Conservation (phyloP, 2,888 invertebrate genomes). For the Rhagonycha lutea region DNA sequence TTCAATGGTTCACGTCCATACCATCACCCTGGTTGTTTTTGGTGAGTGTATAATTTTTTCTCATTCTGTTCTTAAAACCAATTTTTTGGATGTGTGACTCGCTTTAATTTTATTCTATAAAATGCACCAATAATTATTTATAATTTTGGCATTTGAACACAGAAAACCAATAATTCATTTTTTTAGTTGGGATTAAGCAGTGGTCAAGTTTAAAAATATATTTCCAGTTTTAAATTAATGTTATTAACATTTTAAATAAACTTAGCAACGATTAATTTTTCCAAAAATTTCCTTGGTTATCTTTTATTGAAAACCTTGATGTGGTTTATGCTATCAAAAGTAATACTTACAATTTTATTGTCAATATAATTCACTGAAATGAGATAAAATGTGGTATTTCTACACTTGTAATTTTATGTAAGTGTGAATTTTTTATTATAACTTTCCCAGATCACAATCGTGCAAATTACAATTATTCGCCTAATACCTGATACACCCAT, state of each 20-base stretch:
- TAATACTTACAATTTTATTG: background rate
- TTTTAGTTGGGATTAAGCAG: background rate
- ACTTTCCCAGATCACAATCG: background rate
- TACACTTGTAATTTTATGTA: background rate
- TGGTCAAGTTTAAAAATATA: background rate
- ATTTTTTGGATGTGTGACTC: background rate
- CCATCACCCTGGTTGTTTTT: constrained; percentile 67
- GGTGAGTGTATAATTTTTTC: constrained; percentile 58
- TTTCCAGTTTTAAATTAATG: background rate
- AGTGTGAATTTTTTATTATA: background rate
- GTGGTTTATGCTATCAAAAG: background rate
- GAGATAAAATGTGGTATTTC: background rate
- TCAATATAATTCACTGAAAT: background rate
- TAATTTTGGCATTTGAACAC: no score
- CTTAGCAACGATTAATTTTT: no score
- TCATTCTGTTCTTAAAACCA: no score
- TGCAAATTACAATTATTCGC: background rate
- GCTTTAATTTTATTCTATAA: background rate
- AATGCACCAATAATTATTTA: no score
- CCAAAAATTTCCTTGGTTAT: no score
- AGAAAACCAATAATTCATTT: background rate
- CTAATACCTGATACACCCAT: background rate
- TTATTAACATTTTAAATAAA: no score
- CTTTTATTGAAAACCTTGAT: no score
- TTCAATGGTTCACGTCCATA: constrained; percentile 66